These are phyloP conservation scores for Drosophila imparisetae DNA, from an alignment of 2,888 invertebrate genomes.

Conservation along the genomic window DNA sequence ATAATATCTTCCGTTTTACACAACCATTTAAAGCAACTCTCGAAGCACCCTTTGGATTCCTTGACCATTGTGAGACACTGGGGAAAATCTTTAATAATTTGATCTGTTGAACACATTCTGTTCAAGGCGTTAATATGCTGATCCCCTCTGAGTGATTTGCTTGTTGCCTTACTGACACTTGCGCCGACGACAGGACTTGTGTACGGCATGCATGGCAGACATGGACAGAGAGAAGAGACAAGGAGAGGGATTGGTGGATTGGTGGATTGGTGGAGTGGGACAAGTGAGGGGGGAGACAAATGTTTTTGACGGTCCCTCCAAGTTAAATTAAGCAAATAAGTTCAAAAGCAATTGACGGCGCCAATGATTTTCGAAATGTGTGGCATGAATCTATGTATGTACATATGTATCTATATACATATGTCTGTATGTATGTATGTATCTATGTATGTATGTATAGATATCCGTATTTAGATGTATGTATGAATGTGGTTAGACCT, in stretches of 20 bases:
- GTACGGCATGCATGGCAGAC: background rate
- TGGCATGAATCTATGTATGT: background rate
- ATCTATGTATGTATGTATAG: background rate
- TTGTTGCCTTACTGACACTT: constrained; percentile 5
- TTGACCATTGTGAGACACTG: constrained; percentile 1
- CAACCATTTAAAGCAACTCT: background rate
- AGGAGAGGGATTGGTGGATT: background rate
- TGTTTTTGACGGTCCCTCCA: background rate
- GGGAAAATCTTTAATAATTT: background rate
- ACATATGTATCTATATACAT: too few relatives aligned
- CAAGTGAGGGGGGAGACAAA: background rate
- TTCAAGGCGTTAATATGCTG: constrained; percentile 44
- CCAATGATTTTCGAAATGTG: background rate
- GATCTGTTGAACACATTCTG: background rate
- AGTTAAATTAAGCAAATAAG: constrained; percentile 9
- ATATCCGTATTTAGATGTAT: background rate
- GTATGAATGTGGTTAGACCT: background rate
- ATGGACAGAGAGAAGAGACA: background rate
- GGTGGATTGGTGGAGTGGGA: too few relatives aligned
- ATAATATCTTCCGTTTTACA: background rate
- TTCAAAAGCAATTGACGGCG: constrained; percentile 2
- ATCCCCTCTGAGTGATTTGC: constrained; percentile 59
- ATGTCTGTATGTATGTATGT: too few relatives aligned
- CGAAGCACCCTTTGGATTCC: background rate
- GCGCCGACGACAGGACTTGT: background rate